A percentile compares a stretch with the other conserved stretches of the same genome.
Evolutionary conservation across 37 sponge, comb jelly and placozoan species (phyloP).

Genomic region (Hormiphora californensis): DNA sequence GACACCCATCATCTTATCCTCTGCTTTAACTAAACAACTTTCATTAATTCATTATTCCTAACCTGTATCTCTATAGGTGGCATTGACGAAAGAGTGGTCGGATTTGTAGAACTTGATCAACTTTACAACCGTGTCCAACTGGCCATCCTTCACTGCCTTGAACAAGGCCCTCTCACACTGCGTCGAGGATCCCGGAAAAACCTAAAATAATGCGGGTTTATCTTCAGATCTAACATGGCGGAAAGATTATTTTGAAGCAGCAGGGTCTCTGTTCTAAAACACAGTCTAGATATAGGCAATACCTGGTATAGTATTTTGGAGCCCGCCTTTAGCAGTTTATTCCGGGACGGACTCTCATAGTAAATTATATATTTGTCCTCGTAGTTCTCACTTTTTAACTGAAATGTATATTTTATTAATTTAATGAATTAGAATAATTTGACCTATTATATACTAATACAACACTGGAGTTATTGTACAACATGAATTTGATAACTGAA

Average conservation of each 20-base stretch:
- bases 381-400: constrained; percentile 50
- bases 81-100: constrained; percentile 55
- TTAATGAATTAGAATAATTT: too few relatives aligned
- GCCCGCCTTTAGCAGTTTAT: constrained; percentile 67
- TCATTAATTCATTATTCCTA: too few relatives aligned
- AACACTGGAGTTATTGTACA: too few relatives aligned
- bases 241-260: not conserved
- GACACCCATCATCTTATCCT: too few relatives aligned
- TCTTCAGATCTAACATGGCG: not conserved
- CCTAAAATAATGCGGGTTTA: constrained; percentile 65
- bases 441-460: too few relatives aligned
- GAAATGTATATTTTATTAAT: too few relatives aligned
- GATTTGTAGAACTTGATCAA: constrained; percentile 59
- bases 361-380: constrained; percentile 46
- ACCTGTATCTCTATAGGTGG: constrained; percentile 52
- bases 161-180: constrained; percentile 70
- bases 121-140: constrained; percentile 66
- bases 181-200: constrained; percentile 71
- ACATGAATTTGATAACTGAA: too few relatives aligned
- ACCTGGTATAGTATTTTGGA: constrained; percentile 56
- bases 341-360: constrained; percentile 82
- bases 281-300: not conserved
- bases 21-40: too few relatives aligned
- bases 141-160: constrained; percentile 65
- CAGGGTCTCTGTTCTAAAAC: not conserved